phyloP scores from a whole-genome alignment of 2,888 invertebrate genomes.

The Lingula anatina region DNA sequence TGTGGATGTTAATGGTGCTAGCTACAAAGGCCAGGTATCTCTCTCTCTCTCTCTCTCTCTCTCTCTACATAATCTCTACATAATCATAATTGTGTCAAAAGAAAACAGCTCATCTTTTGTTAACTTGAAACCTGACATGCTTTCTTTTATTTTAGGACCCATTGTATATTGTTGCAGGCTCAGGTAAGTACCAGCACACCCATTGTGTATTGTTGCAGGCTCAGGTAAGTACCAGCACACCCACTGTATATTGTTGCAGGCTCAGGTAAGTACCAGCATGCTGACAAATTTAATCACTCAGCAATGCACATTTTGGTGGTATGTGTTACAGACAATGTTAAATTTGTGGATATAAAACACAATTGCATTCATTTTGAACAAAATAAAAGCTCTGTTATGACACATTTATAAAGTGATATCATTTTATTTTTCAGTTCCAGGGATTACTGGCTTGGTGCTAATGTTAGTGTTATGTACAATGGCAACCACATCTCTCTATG shows the following conservation, averaged over 20 bases:
- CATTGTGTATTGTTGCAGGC: neutral
- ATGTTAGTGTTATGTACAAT: constrained; percentile 54
- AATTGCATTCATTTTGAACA: too few relatives aligned
- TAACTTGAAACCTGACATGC: neutral
- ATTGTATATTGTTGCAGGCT: constrained; percentile 7
- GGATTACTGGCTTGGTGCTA: constrained; percentile 57
- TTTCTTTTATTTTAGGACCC: constrained; percentile 9
- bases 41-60: neutral
- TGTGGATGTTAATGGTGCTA: constrained; percentile 57
- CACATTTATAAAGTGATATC: too few relatives aligned
- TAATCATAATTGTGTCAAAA: too few relatives aligned
- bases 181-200: constrained; percentile 4
- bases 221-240: neutral
- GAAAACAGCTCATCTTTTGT: neutral
- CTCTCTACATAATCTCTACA: too few relatives aligned
- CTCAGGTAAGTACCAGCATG: constrained; percentile 6
- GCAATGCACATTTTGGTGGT: too few relatives aligned
- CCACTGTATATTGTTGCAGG: constrained; percentile 7
- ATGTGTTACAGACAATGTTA: too few relatives aligned
- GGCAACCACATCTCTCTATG: constrained; percentile 54
- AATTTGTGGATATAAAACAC: too few relatives aligned
- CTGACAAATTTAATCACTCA: too few relatives aligned
- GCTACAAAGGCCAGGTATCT: constrained; percentile 46
- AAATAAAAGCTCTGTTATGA: too few relatives aligned
- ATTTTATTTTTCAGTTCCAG: constrained; percentile 44